Conservation (phyloP, 2,888 invertebrate species). For the Diadromus collaris region DNA sequence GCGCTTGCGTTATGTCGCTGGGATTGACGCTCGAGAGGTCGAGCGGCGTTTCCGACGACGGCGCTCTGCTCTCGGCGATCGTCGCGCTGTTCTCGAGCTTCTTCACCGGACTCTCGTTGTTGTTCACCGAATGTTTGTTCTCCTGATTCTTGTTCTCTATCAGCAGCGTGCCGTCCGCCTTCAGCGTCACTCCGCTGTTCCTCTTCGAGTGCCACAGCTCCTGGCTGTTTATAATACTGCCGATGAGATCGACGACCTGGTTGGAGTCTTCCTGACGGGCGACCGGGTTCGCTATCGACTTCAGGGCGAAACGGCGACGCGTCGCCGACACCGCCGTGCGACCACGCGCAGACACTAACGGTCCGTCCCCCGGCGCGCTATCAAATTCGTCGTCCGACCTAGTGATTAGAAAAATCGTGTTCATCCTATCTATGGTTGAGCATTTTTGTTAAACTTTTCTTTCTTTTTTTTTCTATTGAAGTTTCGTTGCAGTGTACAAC, state of each 20-base stretch:
- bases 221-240: conserved; percentile 87
- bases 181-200: conserved; percentile 82
- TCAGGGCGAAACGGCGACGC: conserved; percentile 74
- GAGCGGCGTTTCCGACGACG: conserved; percentile 64
- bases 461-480: not conserved
- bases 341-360: conserved; percentile 70
- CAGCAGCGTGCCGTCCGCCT: conserved; percentile 84
- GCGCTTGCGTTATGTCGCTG: conserved; percentile 81
- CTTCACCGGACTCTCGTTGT: conserved; percentile 71
- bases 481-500: conserved; percentile 25
- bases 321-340: conserved; percentile 70
- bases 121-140: conserved; percentile 66
- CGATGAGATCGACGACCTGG: conserved; percentile 82
- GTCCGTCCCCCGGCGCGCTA: conserved; percentile 66
- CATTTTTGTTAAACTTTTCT: not conserved
- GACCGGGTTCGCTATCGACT: conserved; percentile 68
- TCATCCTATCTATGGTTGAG: conserved; percentile 7
- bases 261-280: conserved; percentile 36
- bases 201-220: conserved; percentile 85
- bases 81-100: conserved; percentile 63
- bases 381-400: conserved; percentile 70
- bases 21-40: conserved; percentile 73
- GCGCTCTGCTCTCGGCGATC: conserved; percentile 19
- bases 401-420: conserved; percentile 43
- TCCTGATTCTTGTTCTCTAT: conserved; percentile 58